Conservation (phyloP, 2,888 invertebrate species). For the Halocaridina rubra region DNA sequence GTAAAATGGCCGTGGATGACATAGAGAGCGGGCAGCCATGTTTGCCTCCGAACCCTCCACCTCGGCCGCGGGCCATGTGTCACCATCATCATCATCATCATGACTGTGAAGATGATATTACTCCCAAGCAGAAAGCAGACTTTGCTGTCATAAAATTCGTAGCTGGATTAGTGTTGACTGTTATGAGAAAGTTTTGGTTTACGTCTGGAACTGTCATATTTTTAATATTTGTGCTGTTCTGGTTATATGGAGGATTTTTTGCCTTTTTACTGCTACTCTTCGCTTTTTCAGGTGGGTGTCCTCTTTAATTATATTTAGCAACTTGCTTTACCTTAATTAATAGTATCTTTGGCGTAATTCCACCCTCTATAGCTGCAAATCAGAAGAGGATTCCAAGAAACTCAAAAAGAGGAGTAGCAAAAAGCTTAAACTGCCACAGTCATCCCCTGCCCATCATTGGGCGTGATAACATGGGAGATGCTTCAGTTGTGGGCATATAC, state of each 20-base stretch:
- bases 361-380: no score
- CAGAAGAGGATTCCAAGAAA: no score
- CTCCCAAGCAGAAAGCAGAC: slow-evolving; percentile 46
- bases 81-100: slow-evolving; percentile 40
- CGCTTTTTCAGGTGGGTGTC: slow-evolving; percentile 68
- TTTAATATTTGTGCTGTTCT: slow-evolving; percentile 82
- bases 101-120: slow-evolving; percentile 49
- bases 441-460: no score
- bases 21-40: slow-evolving; percentile 26
- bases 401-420: no score
- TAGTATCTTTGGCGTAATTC: no score
- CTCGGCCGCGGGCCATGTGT: slow-evolving; percentile 28
- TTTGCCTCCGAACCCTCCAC: slow-evolving; percentile 36
- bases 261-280: slow-evolving; percentile 78
- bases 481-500: no score
- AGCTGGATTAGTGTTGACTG: slow-evolving; percentile 46
- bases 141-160: slow-evolving; percentile 56
- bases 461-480: no score
- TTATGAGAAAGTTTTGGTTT: slow-evolving; percentile 75
- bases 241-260: slow-evolving; percentile 83
- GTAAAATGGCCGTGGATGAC: slow-evolving; percentile 16
- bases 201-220: slow-evolving; percentile 80
- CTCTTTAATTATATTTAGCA: neutral
- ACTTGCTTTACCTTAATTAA: neutral
- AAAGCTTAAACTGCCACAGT: no score